These are phyloP conservation scores for Hoplodrina blanda DNA, from an alignment of 2,888 invertebrate species.

Conservation along the genomic window DNA sequence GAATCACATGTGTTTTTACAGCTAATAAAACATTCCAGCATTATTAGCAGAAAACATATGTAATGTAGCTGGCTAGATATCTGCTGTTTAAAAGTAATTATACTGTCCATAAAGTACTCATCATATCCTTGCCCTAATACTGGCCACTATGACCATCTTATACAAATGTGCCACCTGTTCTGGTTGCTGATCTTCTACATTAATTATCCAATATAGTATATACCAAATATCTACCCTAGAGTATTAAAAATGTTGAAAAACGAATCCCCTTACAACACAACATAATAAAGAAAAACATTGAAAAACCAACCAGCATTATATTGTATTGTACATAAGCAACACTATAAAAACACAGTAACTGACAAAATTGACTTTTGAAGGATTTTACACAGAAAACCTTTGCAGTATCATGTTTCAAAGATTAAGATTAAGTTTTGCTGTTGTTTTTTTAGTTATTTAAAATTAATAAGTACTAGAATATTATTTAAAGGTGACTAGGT, in stretches of 20 bases:
- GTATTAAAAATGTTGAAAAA: neutral
- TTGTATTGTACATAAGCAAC: neutral
- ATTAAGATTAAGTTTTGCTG: too few species aligned
- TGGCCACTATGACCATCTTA: neutral
- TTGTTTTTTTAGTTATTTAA: too few species aligned
- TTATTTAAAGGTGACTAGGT: too few species aligned
- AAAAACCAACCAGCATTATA: neutral
- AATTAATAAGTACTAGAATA: too few species aligned
- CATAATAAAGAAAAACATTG: neutral
- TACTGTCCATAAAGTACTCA: neutral
- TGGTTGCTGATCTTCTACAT: slow-evolving; percentile 17
- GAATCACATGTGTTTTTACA: slow-evolving; percentile 14
- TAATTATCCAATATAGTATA: neutral
- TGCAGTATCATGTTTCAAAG: too few species aligned
- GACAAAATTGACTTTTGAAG: too few species aligned
- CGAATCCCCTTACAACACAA: neutral
- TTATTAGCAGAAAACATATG: neutral
- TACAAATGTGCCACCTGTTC: slow-evolving; percentile 7
- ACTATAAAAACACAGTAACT: too few species aligned
- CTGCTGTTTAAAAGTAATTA: neutral
- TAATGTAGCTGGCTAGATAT: neutral
- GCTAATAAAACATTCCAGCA: slow-evolving; percentile 3
- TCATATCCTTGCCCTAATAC: neutral
- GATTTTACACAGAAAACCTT: too few species aligned
- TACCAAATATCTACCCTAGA: neutral